Conservation (phyloP, 2,113 vertebrate genomes). For the Thermophis baileyi region DNA sequence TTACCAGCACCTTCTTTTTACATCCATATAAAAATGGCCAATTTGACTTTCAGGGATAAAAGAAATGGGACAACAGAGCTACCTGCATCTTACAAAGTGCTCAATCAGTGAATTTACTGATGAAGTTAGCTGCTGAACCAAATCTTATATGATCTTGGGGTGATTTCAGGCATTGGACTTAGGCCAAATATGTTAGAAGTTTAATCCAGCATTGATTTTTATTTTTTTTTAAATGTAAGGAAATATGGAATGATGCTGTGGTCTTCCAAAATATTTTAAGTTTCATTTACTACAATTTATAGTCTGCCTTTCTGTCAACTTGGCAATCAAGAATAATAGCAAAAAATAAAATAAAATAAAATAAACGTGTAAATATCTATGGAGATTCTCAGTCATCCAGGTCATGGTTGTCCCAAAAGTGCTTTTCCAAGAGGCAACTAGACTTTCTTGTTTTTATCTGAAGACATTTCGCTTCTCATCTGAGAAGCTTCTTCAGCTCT, state of each 20-base stretch:
- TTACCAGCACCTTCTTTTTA: background rate
- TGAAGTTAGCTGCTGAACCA: background rate
- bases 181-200: background rate
- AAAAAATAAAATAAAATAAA: background rate
- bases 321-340: background rate
- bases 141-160: background rate
- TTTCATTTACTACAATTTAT: background rate
- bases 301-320: background rate
- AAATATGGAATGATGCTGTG: background rate
- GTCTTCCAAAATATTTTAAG: background rate
- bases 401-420: background rate
- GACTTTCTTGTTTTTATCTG: background rate
- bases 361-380: background rate
- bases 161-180: background rate
- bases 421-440: background rate
- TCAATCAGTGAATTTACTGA: background rate
- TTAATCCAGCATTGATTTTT: background rate
- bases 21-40: background rate
- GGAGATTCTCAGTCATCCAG: background rate
- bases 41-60: background rate
- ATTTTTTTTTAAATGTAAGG: background rate
- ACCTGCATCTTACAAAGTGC: background rate
- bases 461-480: background rate
- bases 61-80: background rate
- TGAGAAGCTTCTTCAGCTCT: background rate